Evolutionary conservation across 2,113 vertebrate species (phyloP), one percentile per base, ranked within the genome.

Genomic region (Ursus arctos): DNA sequence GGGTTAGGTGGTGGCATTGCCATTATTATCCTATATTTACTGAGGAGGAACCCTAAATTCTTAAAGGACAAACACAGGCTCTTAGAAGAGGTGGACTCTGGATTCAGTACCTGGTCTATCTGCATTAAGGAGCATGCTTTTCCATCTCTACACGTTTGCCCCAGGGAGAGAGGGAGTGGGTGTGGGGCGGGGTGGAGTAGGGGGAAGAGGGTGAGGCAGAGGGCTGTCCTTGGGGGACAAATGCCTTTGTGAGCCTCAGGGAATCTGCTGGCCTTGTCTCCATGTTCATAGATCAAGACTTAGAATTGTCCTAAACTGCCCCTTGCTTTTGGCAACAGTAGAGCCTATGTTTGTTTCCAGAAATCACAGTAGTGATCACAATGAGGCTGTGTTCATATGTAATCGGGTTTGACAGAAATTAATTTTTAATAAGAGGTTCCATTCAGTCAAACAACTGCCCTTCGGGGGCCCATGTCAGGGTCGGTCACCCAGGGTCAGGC

Each of bases 371-470:
- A 7, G 81, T 4, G 43, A 76, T 96, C 98, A 98, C 97, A 97
- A 96, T 96, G 81, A 96, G 88, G 63, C 97, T 98, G 87, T 98
- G 96, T 98, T 98, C 95, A 22, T 71, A 94, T 94, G 72, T 87
- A 97, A 95, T 96, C 16, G 80, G 71, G 84, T 88, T 98, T 96
- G 97, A 98, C 96, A 96, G 97, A 97, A 97, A 97, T 97, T 96
- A 97, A 98, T 98, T 97, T 97, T 97, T 98, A 97, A 97, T 96
- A 97, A 98, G 95, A 97, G 87, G 13, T 79, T 96, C 92, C 94
- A 97, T 98, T 98, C 97, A 97, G 92, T 96, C 87, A 87, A 92
- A 96, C 96, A 92, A 69, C 92, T 98, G 95, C 90, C 95, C 95
- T 97, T 92, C 7, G 15, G 80, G 89, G 81, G 74, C 86, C 87